Conservation (phyloP, 92 coral and sea anemone genomes). For the Zoanthus gigantus region DNA sequence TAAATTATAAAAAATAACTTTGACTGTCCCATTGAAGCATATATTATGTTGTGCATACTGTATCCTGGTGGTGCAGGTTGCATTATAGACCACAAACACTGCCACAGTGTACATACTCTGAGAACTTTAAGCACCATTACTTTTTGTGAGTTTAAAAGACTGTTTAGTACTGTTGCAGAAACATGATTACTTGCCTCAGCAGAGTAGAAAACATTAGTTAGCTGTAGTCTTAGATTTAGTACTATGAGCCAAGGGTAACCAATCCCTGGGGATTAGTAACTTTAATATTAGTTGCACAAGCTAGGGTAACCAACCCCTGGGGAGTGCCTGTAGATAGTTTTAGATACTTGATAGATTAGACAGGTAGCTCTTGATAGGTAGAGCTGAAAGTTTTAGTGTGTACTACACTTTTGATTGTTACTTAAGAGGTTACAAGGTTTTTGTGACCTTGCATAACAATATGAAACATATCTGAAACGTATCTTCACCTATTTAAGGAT, state of each 20-base stretch:
- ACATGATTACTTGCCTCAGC: not conserved
- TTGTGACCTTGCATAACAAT: conserved; percentile 1
- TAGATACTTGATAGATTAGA: conserved; percentile 9
- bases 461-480: not conserved
- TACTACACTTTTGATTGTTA: not conserved
- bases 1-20: not conserved
- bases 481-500: not conserved
- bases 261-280: conserved; percentile 34
- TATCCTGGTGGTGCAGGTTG: conserved; percentile 1
- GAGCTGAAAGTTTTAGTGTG: conserved; percentile 5
- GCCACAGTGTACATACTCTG: not conserved
- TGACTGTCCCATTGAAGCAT: not conserved
- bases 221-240: conserved; percentile 24
- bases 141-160: not conserved
- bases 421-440: not conserved
- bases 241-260: conserved; percentile 33
- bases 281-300: not conserved
- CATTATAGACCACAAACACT: not conserved
- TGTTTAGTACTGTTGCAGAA: conserved; percentile 6
- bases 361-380: conserved; percentile 26
- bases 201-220: conserved; percentile 6
- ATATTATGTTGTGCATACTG: conserved; percentile 15
- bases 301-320: conserved; percentile 20
- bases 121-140: not conserved
- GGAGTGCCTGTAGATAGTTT: conserved; percentile 34